Percentiles rank a stretch among this genome's conserved stretches.
Evolutionary conservation across 2,113 vertebrate species (phyloP).

Genomic region (Pollachius pollachius): DNA sequence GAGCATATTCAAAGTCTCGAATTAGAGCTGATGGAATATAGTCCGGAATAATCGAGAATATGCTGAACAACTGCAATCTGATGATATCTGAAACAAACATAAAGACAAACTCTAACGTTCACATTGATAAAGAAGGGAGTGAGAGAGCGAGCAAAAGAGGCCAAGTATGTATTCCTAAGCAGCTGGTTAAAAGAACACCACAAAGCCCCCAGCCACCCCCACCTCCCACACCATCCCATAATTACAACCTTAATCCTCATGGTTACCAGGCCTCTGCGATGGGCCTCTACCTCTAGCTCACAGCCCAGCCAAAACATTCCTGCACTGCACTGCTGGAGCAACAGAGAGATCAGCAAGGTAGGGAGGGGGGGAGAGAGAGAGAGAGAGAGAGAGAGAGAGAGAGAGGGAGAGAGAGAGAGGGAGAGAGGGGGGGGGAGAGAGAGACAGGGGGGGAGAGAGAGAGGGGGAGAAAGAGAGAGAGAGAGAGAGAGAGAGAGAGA

Average conservation of each 20-base stretch:
- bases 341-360: neutral
- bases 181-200: neutral
- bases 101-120: neutral
- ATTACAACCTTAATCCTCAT: constrained; percentile 24
- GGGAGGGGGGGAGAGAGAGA: neutral
- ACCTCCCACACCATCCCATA: constrained; percentile 20
- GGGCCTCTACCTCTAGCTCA: neutral
- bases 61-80: no score
- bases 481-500: no score
- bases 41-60: no score
- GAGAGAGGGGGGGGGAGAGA: neutral
- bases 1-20: no score
- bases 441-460: no score
- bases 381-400: neutral
- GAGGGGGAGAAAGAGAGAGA: no score
- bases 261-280: constrained; percentile 4
- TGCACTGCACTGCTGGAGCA: neutral
- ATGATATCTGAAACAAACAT: no score
- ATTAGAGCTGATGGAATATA: no score
- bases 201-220: neutral
- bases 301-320: constrained; percentile 22
- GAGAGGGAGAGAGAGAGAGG: no score
- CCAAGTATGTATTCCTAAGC: constrained; percentile 13
- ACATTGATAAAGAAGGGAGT: neutral
- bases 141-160: constrained; percentile 8